Conservation (phyloP, 2,888 invertebrate genomes). For the Troides oblongomaculatus region DNA sequence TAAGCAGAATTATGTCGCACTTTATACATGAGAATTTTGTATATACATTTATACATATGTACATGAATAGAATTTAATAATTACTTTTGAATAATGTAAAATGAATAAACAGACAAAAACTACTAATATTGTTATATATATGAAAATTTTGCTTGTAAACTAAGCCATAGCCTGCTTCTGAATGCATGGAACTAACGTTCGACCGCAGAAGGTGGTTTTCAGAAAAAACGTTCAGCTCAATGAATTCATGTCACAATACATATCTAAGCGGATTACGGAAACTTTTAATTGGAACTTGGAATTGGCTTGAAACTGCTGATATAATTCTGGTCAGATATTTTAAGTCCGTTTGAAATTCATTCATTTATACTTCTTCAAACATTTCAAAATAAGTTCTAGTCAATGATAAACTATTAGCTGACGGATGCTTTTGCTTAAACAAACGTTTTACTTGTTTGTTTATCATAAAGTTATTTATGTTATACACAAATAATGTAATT, state of each 20-base stretch:
- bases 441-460: no score
- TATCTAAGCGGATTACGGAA: conserved; percentile 7
- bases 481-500: no score
- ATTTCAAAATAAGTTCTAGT: no score
- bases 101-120: not conserved
- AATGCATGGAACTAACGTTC: conserved; percentile 4
- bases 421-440: no score
- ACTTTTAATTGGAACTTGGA: conserved; percentile 12
- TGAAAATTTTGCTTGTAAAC: not conserved
- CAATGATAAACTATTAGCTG: no score
- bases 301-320: not conserved
- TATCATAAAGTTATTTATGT: no score
- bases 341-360: not conserved
- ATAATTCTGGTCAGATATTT: not conserved
- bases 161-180: not conserved
- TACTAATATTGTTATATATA: not conserved
- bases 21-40: no score
- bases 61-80: not conserved
- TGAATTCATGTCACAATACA: conserved; percentile 3
- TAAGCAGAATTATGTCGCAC: no score
- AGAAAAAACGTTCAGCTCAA: not conserved
- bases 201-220: conserved; percentile 1
- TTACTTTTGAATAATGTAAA: not conserved
- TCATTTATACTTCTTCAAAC: not conserved
- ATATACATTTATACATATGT: not conserved